phyloP scores from a whole-genome alignment of 2,888 invertebrate species.

The Caenorhabditis doughertyi region DNA sequence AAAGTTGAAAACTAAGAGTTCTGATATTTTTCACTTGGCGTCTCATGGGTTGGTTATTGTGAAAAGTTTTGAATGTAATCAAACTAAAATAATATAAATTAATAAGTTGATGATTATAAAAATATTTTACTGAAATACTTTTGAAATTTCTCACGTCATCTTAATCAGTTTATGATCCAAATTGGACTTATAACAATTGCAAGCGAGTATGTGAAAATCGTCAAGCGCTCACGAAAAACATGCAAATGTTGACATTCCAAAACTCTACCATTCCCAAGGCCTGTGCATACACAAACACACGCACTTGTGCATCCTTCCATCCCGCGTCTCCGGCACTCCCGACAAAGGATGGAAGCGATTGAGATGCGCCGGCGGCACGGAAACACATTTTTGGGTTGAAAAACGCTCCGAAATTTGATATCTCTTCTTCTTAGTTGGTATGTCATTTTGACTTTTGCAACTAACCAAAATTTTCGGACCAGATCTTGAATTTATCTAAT shows the following conservation, averaged over 20 bases:
- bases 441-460: constrained; percentile 22
- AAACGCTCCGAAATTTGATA: constrained; percentile 56
- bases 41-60: too few relatives aligned
- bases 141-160: too few relatives aligned
- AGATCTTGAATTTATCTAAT: background rate
- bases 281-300: constrained; percentile 62
- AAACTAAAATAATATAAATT: too few relatives aligned
- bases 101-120: too few relatives aligned
- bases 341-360: constrained; percentile 57
- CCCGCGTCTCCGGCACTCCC: constrained; percentile 32
- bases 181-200: background rate
- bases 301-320: constrained; percentile 51
- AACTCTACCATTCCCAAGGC: constrained; percentile 62
- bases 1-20: too few relatives aligned
- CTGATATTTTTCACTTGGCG: too few relatives aligned
- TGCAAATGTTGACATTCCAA: constrained; percentile 65
- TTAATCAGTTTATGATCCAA: too few relatives aligned
- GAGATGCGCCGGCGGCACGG: constrained; percentile 35
- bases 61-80: too few relatives aligned
- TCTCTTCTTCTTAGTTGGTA: constrained; percentile 37
- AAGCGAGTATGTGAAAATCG: constrained; percentile 36
- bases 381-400: constrained; percentile 56
- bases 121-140: too few relatives aligned
- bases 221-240: constrained; percentile 56
- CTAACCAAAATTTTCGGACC: background rate